Conservation (phyloP, 2,888 invertebrate species). For the Mechanitis messenoides region DNA sequence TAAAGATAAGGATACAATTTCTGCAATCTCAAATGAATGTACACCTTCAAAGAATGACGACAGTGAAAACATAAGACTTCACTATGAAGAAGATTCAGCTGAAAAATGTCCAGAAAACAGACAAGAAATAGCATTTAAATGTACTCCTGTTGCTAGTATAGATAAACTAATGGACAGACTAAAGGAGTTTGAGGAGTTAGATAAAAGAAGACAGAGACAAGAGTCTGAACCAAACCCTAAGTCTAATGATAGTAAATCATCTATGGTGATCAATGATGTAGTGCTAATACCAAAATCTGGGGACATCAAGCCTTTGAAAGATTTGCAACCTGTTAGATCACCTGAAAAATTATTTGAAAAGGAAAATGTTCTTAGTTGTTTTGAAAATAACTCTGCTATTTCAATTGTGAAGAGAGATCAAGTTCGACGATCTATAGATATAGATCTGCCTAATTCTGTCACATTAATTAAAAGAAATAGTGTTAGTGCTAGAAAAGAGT, state of each 20-base stretch:
- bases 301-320: conserved; percentile 66
- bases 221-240: conserved; percentile 54
- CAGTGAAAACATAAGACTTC: conserved; percentile 65
- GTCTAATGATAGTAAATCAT: conserved; percentile 53
- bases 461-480: conserved; percentile 71
- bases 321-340: conserved; percentile 63
- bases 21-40: conserved; percentile 48
- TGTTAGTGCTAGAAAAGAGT: conserved; percentile 65
- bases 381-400: conserved; percentile 73
- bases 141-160: conserved; percentile 61
- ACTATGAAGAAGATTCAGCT: conserved; percentile 63
- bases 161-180: conserved; percentile 72
- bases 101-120: conserved; percentile 58
- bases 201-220: conserved; percentile 65
- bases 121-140: conserved; percentile 58
- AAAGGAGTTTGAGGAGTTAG: conserved; percentile 71
- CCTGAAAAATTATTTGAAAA: conserved; percentile 67
- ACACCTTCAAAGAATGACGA: conserved; percentile 66
- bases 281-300: conserved; percentile 68
- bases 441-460: conserved; percentile 69
- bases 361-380: conserved; percentile 69
- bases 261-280: conserved; percentile 71
- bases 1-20: conserved; percentile 53
- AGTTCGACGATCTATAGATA: conserved; percentile 64
- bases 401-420: conserved; percentile 72